Conservation (phyloP, 1,140 invertebrate species). For the Cotesia chilonis region DNA sequence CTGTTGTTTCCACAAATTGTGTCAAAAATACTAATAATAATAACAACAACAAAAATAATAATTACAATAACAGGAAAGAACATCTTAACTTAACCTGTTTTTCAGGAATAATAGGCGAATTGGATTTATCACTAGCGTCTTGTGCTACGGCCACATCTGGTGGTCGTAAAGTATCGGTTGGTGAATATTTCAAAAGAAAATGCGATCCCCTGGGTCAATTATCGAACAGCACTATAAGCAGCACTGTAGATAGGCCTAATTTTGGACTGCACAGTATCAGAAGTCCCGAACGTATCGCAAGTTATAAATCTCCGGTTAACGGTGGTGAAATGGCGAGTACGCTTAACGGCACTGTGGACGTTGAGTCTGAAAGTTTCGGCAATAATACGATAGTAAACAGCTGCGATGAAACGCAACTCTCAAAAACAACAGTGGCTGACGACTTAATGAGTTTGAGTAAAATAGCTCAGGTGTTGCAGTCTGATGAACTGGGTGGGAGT, state of each 20-base stretch:
- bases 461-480: slow-evolving; percentile 55
- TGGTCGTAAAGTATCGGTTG: slow-evolving; percentile 51
- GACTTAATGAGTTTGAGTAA: slow-evolving; percentile 56
- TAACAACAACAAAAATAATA: not conserved
- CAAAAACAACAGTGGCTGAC: slow-evolving; percentile 22
- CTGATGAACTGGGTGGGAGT: slow-evolving; percentile 43
- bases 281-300: slow-evolving; percentile 48
- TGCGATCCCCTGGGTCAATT: slow-evolving; percentile 50
- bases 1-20: slow-evolving; percentile 21
- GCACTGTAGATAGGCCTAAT: slow-evolving; percentile 45
- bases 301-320: slow-evolving; percentile 47
- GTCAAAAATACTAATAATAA: slow-evolving; percentile 36
- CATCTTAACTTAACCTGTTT: slow-evolving; percentile 53
- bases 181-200: slow-evolving; percentile 56
- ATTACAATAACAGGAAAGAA: slow-evolving; percentile 41
- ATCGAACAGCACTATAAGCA: slow-evolving; percentile 18
- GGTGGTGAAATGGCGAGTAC: slow-evolving; percentile 21
- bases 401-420: not conserved
- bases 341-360: not conserved
- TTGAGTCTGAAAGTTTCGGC: too few relatives aligned
- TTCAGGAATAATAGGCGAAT: slow-evolving; percentile 57
- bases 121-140: slow-evolving; percentile 54
- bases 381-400: too few relatives aligned
- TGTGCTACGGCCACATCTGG: slow-evolving; percentile 17
- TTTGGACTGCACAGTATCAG: slow-evolving; percentile 45